Evolutionary conservation across 2,888 invertebrate species (phyloP).

Genomic region (Furcula furcula): DNA sequence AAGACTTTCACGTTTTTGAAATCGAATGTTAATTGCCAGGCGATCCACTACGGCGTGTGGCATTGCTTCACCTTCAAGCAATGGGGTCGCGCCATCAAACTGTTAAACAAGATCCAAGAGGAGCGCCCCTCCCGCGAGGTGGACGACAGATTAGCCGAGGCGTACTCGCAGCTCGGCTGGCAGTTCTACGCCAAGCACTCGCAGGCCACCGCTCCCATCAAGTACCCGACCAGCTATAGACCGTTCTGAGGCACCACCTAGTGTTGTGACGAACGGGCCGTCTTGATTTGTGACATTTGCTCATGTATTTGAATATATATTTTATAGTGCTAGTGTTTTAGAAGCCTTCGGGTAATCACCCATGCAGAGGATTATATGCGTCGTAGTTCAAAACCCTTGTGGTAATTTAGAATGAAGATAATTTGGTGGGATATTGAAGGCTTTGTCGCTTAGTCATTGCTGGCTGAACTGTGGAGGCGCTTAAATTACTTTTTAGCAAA

Average conservation of each 20-base stretch:
- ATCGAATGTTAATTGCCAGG: conserved; percentile 63
- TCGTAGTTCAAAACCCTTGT: no score
- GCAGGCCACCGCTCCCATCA: conserved; percentile 78
- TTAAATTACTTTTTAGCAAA: no score
- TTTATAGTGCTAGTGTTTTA: no score
- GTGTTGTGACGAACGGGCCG: no score
- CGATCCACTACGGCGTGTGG: conserved; percentile 89
- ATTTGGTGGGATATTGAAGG: no score
- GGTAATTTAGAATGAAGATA: no score
- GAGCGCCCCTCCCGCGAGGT: conserved; percentile 89
- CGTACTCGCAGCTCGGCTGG: conserved; percentile 87
- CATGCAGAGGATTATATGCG: no score
- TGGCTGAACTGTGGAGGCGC: no score
- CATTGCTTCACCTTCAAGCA: conserved; percentile 90
- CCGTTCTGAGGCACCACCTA: conserved; percentile 83
- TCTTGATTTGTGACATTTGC: no score
- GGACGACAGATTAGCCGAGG: conserved; percentile 85
- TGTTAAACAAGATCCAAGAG: conserved; percentile 88
- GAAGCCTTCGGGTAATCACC: no score
- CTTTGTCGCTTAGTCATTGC: no score
- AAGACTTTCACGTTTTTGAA: not conserved
- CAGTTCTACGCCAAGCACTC: conserved; percentile 74
- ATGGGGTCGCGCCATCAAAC: conserved; percentile 91
- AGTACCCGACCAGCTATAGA: conserved; percentile 86
- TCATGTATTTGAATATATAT: no score